Evolutionary conservation across 2,888 invertebrate species (phyloP), one percentile per base, ranked within the genome.

Genomic region (Candidula unifasciata): DNA sequence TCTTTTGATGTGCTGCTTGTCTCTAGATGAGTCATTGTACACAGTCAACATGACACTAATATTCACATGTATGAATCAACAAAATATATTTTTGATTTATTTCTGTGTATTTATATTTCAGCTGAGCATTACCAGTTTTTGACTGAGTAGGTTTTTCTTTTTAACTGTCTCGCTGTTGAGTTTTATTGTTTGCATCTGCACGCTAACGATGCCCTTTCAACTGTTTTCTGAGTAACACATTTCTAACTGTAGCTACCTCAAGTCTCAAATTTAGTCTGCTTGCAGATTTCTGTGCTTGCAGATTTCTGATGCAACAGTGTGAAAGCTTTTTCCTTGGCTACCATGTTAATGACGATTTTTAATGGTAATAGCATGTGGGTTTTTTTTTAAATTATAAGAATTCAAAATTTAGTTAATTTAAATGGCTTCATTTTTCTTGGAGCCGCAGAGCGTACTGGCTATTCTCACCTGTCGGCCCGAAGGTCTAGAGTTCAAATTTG

Each of bases 121-220:
- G 77, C 77, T 77, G 37, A 64, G 64, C 60, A 35, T 60, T 21
- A 78, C 77, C 60, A 78, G 77, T 64, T 77, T 77, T 60, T 77
- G 33, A 74, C 27, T 54, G 74, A 74, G 74, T 74, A 74, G 27
- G 74, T 74, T 44, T 73, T 73, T 73, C 37, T 27, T 30, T 18
- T 6, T n/a, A n/a, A 27, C 18, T 54, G 6, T 54, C 54, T 2
- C 68, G 5, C 54, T 60, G 18, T 18, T 60, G n/a, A 44, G 44
- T 73, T 6, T 73, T 3, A 52, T 73, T 73, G 74, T 74, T 35
- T 71, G 10, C 44, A n/a, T 52, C 54, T 74, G 74, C 74, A 74
- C 16, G 54, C 54, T 13, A 27, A 44, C 5, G n/a, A n/a, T n/a
- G 13, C n/a, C 44, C 74, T 13, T 54, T 3, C 6, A 27, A 74